A percentile compares a stretch with the other conserved stretches of the same genome.
These are phyloP conservation scores for Branchipolynoe longqiensis DNA, from an alignment of 2,888 invertebrate genomes.

Conservation along the genomic window DNA sequence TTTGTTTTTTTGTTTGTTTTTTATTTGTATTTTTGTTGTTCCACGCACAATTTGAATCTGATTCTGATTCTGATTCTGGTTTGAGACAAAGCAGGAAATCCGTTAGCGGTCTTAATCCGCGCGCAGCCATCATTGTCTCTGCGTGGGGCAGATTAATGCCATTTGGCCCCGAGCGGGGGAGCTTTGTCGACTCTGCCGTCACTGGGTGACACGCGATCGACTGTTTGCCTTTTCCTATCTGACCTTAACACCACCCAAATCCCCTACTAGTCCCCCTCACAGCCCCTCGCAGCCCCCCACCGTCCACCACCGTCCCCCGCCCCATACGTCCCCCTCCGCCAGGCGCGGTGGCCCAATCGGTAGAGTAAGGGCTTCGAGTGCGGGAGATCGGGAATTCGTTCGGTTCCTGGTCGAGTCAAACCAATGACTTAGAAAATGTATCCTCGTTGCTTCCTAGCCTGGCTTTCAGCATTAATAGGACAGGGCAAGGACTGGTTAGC, in stretches of 20 bases:
- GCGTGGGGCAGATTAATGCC: background rate
- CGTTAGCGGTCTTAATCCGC: background rate
- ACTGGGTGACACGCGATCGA: background rate
- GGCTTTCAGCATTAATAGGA: no score
- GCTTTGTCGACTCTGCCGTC: background rate
- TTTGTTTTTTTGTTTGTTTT: no score
- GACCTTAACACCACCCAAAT: background rate
- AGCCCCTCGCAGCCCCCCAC: background rate
- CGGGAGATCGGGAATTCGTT: no score
- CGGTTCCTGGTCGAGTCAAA: no score
- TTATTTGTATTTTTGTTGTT: no score
- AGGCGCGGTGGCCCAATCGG: no score
- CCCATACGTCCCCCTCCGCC: background rate
- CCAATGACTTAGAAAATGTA: no score
- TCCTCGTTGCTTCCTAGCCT: no score
- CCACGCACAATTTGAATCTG: no score
- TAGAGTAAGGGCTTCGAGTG: no score
- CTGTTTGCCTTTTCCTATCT: slow-evolving; percentile 13
- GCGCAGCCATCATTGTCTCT: background rate
- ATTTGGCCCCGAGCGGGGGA: background rate
- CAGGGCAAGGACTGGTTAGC: no score
- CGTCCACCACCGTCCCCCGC: background rate
- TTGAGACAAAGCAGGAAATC: background rate
- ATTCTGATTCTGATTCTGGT: no score
- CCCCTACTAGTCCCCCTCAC: background rate